phyloP scores from a whole-genome alignment of 2,113 vertebrate species.

The Elephantulus edwardii region DNA sequence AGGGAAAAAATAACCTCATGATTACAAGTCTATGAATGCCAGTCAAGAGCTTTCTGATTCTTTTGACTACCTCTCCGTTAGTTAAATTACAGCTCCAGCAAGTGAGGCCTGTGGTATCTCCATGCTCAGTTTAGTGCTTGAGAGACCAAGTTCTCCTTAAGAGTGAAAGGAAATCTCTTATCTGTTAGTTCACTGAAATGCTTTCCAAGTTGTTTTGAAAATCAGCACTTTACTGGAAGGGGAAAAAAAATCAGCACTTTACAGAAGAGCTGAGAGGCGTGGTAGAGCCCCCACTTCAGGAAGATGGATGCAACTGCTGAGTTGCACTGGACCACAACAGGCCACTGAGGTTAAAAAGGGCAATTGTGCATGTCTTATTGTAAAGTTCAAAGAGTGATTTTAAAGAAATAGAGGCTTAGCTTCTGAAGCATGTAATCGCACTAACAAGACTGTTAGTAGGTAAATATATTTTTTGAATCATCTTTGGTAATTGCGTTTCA shows the following conservation, averaged over 20 bases:
- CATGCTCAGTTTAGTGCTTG: not conserved
- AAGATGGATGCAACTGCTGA: slow-evolving; percentile 16
- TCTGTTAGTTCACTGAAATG: not conserved
- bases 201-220: not conserved
- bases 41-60: not conserved
- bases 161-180: not conserved
- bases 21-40: not conserved
- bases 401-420: slow-evolving; percentile 32
- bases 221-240: not conserved
- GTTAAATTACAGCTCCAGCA: slow-evolving; percentile 3
- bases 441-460: slow-evolving; percentile 12
- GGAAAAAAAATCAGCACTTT: not conserved
- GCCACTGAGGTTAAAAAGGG: not conserved
- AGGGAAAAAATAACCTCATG: not conserved
- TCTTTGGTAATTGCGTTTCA: slow-evolving; percentile 41
- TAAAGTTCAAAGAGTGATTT: slow-evolving; percentile 42
- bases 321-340: not conserved
- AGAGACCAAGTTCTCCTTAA: not conserved
- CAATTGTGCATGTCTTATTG: not conserved
- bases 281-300: not conserved
- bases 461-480: slow-evolving; percentile 34
- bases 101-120: not conserved
- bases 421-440: not conserved
- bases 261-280: not conserved
- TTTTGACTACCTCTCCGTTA: slow-evolving; percentile 7